Percentiles rank a stretch among this genome's conserved stretches.
Conservation (phyloP, 35 echinoderm and acorn worm species). For the Amphiura filiformis region DNA sequence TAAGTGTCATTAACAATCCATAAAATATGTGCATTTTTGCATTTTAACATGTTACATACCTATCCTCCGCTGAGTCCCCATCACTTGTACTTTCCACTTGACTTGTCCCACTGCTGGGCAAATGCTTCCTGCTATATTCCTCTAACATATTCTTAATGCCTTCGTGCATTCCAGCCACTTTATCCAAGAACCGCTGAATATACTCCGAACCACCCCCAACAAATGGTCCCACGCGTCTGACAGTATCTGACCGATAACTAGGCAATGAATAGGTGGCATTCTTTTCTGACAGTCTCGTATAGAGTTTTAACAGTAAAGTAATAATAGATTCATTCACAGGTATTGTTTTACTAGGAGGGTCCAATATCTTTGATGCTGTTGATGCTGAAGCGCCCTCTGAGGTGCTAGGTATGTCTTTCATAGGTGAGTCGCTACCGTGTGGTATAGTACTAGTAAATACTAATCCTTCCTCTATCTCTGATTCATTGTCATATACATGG, state of each 20-base stretch:
- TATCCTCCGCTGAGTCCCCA: not conserved
- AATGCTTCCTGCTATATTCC: not conserved
- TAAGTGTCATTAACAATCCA: too few relatives aligned
- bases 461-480: not conserved
- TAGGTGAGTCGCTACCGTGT: not conserved
- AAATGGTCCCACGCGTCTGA: not conserved
- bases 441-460: not conserved
- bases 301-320: conserved; percentile 75
- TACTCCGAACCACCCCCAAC: not conserved
- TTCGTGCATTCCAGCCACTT: not conserved
- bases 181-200: not conserved
- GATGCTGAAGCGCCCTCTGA: not conserved
- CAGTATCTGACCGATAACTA: not conserved
- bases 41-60: too few relatives aligned
- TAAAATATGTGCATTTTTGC: too few relatives aligned
- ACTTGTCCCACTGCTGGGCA: not conserved
- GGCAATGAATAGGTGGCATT: conserved; percentile 54
- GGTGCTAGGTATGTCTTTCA: not conserved
- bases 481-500: not conserved
- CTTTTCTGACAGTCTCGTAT: conserved; percentile 60
- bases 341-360: conserved; percentile 16
- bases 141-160: not conserved
- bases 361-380: not conserved
- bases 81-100: not conserved
- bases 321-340: conserved; percentile 41